Evolutionary conservation across 2,113 vertebrate genomes (phyloP), one percentile per base, ranked within the genome.

Genomic region (Acrocephalus arundinaceus): DNA sequence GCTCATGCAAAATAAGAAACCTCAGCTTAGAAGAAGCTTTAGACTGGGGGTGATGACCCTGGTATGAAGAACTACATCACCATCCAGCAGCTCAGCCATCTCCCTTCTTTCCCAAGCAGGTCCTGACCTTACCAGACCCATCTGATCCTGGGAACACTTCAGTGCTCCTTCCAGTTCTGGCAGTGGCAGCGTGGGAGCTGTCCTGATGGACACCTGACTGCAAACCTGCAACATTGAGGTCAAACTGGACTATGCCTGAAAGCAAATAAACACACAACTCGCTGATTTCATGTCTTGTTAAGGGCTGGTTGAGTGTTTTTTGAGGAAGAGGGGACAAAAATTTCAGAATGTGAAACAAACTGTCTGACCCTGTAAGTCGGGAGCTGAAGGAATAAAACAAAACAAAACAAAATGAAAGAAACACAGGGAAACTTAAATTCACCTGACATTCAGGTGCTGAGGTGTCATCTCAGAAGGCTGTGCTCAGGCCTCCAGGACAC

Each of bases 1-100:
- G 41, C 39, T 68, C 70, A 65, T 5, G 31, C 24, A n/a, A 75
- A 91, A 31, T 7, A 35, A 73, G n/a, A 77, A 85, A 66, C 2
- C 2, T 8, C 27, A 13, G 13, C 20, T 76, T 2, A 46, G 28
- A 39, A 91, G 54, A 17, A 37, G 30, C 18, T 82, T 84, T 59
- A 72, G 27, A 17, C 25, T 31, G 13, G 25, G 8, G 10, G 25
- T 0, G 0, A 31, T 61, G 22, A 27, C 5, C 12, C 7, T 59
- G 15, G 33, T 66, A 5, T 0, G 6, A 52, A 66, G 21, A 71
- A 4, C 43, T 8, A 16, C 2, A 11, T 18, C 35, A 27, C 46
- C 46, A 21, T 22, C 39, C 71, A 76, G 41, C 45, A 84, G 48
- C 46, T 61, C 28, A 72, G n/a, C 3, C 15, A 27, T 21, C 27